These are phyloP conservation scores for Baccha elongata DNA, from an alignment of 2,888 invertebrate genomes.

Conservation along the genomic window DNA sequence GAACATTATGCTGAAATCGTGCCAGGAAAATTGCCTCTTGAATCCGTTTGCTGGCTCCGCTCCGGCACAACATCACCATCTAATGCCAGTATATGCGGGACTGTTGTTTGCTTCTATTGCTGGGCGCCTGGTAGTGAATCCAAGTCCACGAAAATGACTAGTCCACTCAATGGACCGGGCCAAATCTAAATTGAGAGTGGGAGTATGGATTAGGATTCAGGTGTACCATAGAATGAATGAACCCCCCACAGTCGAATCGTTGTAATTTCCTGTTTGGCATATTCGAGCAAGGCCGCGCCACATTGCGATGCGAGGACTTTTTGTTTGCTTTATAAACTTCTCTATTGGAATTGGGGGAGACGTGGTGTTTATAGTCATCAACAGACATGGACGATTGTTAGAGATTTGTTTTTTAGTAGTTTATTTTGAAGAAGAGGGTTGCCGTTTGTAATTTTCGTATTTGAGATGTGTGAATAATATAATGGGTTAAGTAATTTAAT, in stretches of 20 bases:
- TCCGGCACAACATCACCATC: slow-evolving; percentile 22
- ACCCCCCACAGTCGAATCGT: slow-evolving; percentile 1
- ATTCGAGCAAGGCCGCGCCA: neutral
- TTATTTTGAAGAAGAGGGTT: no score
- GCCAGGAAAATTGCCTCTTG: slow-evolving; percentile 37
- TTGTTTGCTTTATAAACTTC: neutral
- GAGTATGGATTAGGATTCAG: neutral
- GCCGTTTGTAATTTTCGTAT: no score
- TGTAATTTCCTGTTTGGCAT: neutral
- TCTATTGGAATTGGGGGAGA: no score
- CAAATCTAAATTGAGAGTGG: neutral
- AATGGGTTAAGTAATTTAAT: no score
- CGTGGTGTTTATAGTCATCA: no score
- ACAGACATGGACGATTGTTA: no score
- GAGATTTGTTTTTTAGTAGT: no score
- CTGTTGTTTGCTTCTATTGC: slow-evolving; percentile 5
- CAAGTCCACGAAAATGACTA: slow-evolving; percentile 28
- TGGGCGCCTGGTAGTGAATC: slow-evolving; percentile 24
- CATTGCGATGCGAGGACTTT: slow-evolving; percentile 9
- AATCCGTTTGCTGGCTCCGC: slow-evolving; percentile 29
- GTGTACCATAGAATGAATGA: neutral
- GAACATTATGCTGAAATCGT: slow-evolving; percentile 30
- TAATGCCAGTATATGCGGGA: slow-evolving; percentile 7
- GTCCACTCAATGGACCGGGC: slow-evolving; percentile 25
- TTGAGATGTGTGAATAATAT: no score